phyloP scores from a whole-genome alignment of 2,113 vertebrate species.

The Neopipo cinnamomea region DNA sequence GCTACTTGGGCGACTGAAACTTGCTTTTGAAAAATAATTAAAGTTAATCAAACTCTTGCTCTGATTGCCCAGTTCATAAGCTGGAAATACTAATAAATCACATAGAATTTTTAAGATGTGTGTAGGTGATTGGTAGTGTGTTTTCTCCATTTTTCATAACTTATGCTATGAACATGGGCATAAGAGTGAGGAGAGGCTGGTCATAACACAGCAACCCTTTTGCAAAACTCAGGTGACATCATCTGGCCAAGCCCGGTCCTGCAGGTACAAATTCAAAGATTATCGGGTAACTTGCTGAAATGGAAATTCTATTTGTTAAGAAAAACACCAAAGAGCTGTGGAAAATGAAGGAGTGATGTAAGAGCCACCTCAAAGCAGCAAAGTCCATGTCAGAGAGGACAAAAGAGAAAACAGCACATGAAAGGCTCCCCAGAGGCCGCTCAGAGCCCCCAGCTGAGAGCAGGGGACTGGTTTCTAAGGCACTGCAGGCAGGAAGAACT shows the following conservation, averaged over 20 bases:
- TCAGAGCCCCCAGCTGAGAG: neutral
- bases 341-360: too few species aligned
- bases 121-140: neutral
- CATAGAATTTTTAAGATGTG: neutral
- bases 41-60: neutral
- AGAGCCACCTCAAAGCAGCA: neutral
- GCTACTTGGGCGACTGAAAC: neutral
- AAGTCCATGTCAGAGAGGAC: neutral
- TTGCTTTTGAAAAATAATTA: neutral
- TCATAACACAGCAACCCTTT: neutral
- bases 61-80: fast-evolving
- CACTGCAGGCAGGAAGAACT: neutral
- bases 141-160: neutral
- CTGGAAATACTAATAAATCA: neutral
- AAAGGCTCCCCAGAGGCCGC: neutral
- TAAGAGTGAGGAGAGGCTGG: neutral
- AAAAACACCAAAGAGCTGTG: neutral
- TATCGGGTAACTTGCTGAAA: neutral
- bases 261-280: neutral
- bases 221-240: slow-evolving; percentile 21
- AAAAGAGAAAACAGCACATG: fast-evolving
- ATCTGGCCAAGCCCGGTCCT: neutral
- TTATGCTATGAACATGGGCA: fast-evolving
- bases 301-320: neutral
- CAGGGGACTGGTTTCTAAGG: neutral